Conservation (phyloP, 1,140 invertebrate species). For the Neodiprion pinetum region DNA sequence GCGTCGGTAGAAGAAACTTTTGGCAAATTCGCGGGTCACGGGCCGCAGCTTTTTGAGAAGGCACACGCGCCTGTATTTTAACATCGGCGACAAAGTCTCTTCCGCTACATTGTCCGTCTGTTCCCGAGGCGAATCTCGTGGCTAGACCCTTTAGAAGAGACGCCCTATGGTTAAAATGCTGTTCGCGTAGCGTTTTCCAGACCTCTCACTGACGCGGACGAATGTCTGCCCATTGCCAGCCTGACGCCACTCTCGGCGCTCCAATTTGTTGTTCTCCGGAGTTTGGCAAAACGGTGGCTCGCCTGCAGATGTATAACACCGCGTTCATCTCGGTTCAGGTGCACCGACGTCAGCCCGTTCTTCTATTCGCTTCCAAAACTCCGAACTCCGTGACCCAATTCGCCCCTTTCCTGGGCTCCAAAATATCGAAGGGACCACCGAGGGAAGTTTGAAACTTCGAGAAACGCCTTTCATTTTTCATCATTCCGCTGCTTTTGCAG, state of each 20-base stretch:
- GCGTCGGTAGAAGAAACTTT: too few relatives aligned
- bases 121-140: too few relatives aligned
- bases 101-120: too few relatives aligned
- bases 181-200: not conserved
- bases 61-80: too few relatives aligned
- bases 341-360: not conserved
- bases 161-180: too few relatives aligned
- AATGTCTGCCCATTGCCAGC: constrained; percentile 1
- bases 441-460: too few relatives aligned
- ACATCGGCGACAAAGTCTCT: too few relatives aligned
- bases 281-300: not conserved
- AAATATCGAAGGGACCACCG: not conserved
- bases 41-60: too few relatives aligned
- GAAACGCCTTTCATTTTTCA: too few relatives aligned
- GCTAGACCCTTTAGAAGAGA: too few relatives aligned
- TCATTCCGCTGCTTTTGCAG: too few relatives aligned
- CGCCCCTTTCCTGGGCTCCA: not conserved
- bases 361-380: not conserved
- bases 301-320: not conserved
- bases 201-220: not conserved
- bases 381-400: not conserved
- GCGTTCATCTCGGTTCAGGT: not conserved
- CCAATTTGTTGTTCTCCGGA: constrained; percentile 4
- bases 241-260: not conserved
- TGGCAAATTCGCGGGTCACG: too few relatives aligned